Conservation (phyloP, 2,113 vertebrate genomes). For the Ranitomeya variabilis region DNA sequence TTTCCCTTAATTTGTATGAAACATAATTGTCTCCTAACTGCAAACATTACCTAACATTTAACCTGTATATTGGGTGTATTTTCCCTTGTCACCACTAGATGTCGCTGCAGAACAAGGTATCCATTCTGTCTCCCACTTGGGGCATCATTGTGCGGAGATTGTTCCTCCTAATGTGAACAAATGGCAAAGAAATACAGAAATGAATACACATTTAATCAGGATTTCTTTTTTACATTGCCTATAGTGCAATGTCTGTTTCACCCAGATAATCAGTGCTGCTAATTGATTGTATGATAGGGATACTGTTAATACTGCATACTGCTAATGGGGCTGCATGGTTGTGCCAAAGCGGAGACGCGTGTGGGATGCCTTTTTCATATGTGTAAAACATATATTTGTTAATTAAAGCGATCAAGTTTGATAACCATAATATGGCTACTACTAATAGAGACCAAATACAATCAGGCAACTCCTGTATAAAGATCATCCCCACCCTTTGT, state of each 20-base stretch:
- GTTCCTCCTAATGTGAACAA: slow-evolving; percentile 43
- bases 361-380: background rate
- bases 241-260: background rate
- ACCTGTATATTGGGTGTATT: background rate
- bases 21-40: background rate
- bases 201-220: slow-evolving; percentile 1
- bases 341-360: background rate
- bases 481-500: background rate
- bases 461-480: background rate
- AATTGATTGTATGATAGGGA: background rate
- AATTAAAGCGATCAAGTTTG: background rate
- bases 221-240: background rate
- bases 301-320: background rate
- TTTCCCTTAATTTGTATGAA: background rate
- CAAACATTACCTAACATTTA: background rate
- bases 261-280: background rate
- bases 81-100: slow-evolving; percentile 18
- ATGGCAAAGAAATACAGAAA: slow-evolving; percentile 12
- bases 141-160: background rate
- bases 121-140: background rate
- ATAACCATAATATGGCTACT: background rate
- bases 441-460: background rate
- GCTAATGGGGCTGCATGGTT: background rate
- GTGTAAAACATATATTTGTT: background rate
- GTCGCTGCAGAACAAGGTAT: slow-evolving; percentile 11